Percentiles rank a stretch among this genome's conserved stretches.
Evolutionary conservation across 1,140 invertebrate genomes (phyloP).

Genomic region (Drosophila kanapiae): DNA sequence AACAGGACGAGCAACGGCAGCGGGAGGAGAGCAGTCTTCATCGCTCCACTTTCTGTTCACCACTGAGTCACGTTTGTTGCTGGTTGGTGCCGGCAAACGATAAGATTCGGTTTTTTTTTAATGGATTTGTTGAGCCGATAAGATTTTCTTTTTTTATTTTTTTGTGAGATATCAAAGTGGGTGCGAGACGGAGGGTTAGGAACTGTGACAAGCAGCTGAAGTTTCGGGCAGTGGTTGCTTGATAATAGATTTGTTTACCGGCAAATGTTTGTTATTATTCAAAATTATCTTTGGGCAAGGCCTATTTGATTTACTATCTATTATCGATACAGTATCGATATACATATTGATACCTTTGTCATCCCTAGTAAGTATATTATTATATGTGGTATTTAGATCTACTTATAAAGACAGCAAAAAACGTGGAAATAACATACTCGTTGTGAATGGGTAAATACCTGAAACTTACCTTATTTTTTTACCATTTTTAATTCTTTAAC

Average conservation of each 20-base stretch:
- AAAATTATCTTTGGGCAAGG: too few species aligned
- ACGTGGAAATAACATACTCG: too few species aligned
- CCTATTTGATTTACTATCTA: too few species aligned
- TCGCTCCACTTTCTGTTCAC: conserved; percentile 17
- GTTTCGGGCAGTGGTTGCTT: neutral
- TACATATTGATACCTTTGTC: too few species aligned
- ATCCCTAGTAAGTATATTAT: too few species aligned
- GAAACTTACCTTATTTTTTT: neutral
- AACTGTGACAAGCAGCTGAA: neutral
- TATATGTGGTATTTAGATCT: too few species aligned
- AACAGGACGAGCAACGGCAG: conserved; percentile 25
- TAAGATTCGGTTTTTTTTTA: conserved; percentile 34
- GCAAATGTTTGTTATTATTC: neutral
- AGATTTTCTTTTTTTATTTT: neutral
- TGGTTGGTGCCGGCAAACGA: conserved; percentile 26
- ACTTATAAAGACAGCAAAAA: too few species aligned
- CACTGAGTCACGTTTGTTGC: conserved; percentile 36
- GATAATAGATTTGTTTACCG: neutral
- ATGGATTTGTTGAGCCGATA: conserved; percentile 28
- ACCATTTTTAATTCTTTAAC: too few species aligned
- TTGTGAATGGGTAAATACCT: neutral
- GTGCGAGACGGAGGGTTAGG: neutral
- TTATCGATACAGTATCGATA: too few species aligned
- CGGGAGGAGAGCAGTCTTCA: conserved; percentile 30
- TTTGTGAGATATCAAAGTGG: neutral